A percentile compares a stretch with the other conserved stretches of the same genome.
phyloP scores from a whole-genome alignment of 2,113 vertebrate species.

The Pachyramphus minor region DNA sequence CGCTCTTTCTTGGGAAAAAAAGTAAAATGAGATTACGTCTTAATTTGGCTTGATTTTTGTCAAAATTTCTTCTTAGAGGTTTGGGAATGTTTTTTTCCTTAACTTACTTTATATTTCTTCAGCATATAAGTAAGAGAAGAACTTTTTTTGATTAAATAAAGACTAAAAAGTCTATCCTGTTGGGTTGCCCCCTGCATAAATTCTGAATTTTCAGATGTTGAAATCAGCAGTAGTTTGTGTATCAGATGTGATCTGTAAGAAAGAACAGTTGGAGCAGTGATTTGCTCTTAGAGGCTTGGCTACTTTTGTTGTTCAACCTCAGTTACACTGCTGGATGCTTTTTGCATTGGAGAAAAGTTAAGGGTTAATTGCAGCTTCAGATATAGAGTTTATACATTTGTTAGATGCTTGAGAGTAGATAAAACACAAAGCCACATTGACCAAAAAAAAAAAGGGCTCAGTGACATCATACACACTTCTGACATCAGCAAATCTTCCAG shows the following conservation, averaged over 20 bases:
- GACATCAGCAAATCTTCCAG: conserved; percentile 45
- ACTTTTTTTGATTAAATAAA: not conserved
- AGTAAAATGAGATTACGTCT: not conserved
- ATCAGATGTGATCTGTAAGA: not conserved
- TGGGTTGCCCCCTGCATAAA: not conserved
- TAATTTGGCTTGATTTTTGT: not conserved
- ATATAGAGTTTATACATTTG: not conserved
- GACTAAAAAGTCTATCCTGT: not conserved
- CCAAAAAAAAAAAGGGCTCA: not conserved
- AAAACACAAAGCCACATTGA: conserved; percentile 68
- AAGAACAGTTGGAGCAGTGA: not conserved
- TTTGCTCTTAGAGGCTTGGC: not conserved
- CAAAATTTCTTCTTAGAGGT: not conserved
- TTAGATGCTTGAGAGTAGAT: not conserved
- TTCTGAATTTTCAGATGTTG: not conserved
- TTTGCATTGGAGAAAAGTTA: not conserved
- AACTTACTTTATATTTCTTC: not conserved
- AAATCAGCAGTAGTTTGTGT: not conserved
- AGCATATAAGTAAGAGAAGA: not conserved
- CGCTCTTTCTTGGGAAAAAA: not conserved
- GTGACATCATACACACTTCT: conserved; percentile 51
- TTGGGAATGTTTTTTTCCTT: not conserved
- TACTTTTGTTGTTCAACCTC: not conserved
- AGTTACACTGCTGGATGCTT: not conserved
- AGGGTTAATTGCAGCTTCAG: conserved; percentile 39